Percentiles rank a stretch among this genome's conserved stretches.
These are phyloP conservation scores for Acanthiza pusilla DNA, from an alignment of 2,797 vertebrate genomes.

Conservation along the genomic window DNA sequence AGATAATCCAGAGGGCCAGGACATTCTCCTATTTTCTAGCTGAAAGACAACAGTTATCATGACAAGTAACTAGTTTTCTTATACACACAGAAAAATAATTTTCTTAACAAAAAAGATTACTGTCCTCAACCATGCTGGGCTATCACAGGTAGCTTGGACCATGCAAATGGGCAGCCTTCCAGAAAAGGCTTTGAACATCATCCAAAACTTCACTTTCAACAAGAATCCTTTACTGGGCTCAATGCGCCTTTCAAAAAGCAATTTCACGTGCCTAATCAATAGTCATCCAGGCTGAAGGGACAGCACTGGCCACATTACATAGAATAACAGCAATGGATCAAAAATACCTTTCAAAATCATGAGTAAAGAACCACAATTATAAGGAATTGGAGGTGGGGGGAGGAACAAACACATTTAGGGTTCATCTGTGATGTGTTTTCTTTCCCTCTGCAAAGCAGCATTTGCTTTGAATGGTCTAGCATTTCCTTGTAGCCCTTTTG, in stretches of 20 bases:
- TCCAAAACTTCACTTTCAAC: constrained; percentile 19
- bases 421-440: background rate
- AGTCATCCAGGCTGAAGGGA: background rate
- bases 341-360: background rate
- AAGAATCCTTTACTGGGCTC: background rate
- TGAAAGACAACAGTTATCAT: background rate
- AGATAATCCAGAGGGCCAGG: background rate
- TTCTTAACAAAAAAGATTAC: background rate
- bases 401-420: background rate
- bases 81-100: background rate
- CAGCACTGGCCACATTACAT: background rate
- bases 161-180: background rate
- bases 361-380: background rate
- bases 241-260: constrained; percentile 10
- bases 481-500: background rate
- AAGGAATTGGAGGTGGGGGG: background rate
- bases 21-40: background rate
- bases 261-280: background rate
- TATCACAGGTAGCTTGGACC: background rate
- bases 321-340: background rate
- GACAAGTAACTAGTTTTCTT: background rate
- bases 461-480: background rate
- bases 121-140: background rate
- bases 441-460: background rate
- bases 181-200: constrained; percentile 4